Percentiles rank a stretch among this genome's conserved stretches.
phyloP scores from a whole-genome alignment of 37 sponge, comb jelly and placozoan genomes.

The Crambe crambe region DNA sequence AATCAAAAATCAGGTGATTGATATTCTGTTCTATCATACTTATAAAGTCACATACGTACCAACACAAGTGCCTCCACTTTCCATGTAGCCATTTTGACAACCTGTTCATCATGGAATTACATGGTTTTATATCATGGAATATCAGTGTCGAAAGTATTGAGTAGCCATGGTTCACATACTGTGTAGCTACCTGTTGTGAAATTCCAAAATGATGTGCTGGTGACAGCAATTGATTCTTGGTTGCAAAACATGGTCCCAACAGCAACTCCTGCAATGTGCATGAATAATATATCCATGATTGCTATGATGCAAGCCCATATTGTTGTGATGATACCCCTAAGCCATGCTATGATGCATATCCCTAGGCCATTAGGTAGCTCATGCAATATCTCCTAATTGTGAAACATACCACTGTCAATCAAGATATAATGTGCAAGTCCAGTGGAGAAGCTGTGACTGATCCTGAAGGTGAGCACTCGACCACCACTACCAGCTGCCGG shows the following conservation, averaged over 20 bases:
- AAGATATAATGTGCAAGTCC: not conserved
- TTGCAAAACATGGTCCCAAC: constrained; percentile 5
- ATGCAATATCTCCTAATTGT: not conserved
- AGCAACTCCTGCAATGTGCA: constrained; percentile 4
- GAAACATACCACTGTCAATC: not conserved
- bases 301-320: no score
- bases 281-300: no score
- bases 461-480: not conserved
- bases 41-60: not conserved
- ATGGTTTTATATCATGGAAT: no score
- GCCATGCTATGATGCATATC: no score
- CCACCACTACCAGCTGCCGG: constrained; percentile 1
- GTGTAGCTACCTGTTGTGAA: not conserved
- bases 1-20: not conserved
- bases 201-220: not conserved
- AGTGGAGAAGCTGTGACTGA: not conserved
- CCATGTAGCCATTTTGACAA: not conserved
- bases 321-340: no score
- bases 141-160: no score
- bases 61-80: not conserved
- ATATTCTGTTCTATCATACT: not conserved
- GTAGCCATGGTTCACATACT: no score
- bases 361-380: no score
- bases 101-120: no score
- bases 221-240: constrained; percentile 14